Base-by-base conservation (phyloP, 1,140 invertebrate species). In the Bombus fervidus region DNA sequence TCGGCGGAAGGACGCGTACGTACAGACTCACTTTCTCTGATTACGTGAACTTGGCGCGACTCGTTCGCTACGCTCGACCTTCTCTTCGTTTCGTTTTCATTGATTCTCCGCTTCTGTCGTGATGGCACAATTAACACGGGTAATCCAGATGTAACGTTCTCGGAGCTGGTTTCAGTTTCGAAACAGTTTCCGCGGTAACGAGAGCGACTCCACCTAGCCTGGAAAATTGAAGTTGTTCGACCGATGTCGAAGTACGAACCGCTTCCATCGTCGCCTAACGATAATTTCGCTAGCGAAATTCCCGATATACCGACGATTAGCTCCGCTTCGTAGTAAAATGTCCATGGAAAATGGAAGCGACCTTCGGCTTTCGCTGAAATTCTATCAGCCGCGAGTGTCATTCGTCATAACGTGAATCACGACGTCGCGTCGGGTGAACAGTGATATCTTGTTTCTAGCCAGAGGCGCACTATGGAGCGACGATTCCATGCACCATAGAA, bases 131-230 rank as follows among this genome's bases (percentile, higher is more conserved):
- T 81, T 59, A 74, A 66, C 71, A n/a, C 87, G 78, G 79, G 83
- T 89, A 83, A 88, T 88, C 83, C 71, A 43, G 62, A 77, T 66
- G 79, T 78, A 79, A 88, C 68, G 78, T 47, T 64, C 75, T 76
- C 71, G 43, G 41, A 34, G 79, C 39, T 86, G 81, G 76, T 82
- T 79, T 79, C 86, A 83, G 86, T 87, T 87, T 47, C 87, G 79
- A 64, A 77, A 81, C n/a, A 78, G 76, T 77, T 88, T 87, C 68
- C 75, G 43, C 79, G 83, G 76, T 78, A 85, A 83, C 81, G 86
- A 81, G 71, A 72, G 31, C 64, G 75, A 80, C 76, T 75, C 72
- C 78, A 64, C 80, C 47, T 64, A 72, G 64, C 83, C 47, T 41
- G 72, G 82, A 85, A 76, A 88, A 84, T 77, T 73, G 59, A 81